phyloP scores from a whole-genome alignment of 1,140 invertebrate species.

The Thaumetopoea pityocampa region DNA sequence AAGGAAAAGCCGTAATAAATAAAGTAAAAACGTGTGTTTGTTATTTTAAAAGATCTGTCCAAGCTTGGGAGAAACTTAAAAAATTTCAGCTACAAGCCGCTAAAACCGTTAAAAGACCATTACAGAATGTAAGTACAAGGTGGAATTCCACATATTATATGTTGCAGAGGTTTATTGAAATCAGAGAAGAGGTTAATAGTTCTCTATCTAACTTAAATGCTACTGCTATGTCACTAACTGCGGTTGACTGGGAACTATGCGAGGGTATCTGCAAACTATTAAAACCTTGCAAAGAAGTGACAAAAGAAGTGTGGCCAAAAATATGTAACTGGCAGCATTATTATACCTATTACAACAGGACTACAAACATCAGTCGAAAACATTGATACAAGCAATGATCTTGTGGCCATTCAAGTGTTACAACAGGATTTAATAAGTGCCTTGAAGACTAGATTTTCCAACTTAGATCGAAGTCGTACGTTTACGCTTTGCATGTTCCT shows the following conservation, averaged over 20 bases:
- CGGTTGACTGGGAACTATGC: conserved; percentile 7
- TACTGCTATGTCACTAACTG: conserved; percentile 4
- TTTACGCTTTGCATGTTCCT: conserved; percentile 4
- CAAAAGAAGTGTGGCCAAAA: conserved; percentile 20
- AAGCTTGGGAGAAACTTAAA: conserved; percentile 20
- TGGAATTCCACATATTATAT: conserved; percentile 23
- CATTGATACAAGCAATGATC: not conserved
- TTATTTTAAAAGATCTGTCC: conserved; percentile 17
- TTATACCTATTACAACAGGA: conserved; percentile 9
- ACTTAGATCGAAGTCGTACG: conserved; percentile 3
- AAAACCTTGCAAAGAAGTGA: conserved; percentile 18
- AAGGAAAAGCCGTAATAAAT: not conserved
- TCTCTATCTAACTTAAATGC: conserved; percentile 4
- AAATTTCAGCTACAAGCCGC: conserved; percentile 13
- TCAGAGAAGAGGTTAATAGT: conserved; percentile 2
- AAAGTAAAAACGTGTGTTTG: conserved; percentile 20
- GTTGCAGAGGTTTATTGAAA: conserved; percentile 10
- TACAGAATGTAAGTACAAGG: conserved; percentile 13
- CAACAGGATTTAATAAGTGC: conserved; percentile 1
- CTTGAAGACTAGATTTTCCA: conserved; percentile 1
- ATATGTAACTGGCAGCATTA: conserved; percentile 17
- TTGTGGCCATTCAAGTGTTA: not conserved
- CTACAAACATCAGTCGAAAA: conserved; percentile 11
- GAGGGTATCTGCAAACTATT: conserved; percentile 4
- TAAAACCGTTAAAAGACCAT: conserved; percentile 1